These are phyloP conservation scores for Rhynchotus rufescens DNA, from an alignment of 2,797 vertebrate genomes.

Conservation along the genomic window DNA sequence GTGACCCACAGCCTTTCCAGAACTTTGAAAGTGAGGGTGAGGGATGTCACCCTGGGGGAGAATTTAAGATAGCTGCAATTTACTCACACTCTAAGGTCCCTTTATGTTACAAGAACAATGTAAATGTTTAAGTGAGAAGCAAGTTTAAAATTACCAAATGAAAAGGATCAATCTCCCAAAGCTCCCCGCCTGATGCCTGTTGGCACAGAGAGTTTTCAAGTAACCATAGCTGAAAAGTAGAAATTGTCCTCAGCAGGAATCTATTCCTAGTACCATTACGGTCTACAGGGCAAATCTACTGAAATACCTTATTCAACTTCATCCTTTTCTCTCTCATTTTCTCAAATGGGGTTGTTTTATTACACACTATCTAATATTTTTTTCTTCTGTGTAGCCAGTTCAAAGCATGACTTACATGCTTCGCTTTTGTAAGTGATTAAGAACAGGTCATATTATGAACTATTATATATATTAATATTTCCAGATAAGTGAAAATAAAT, in stretches of 20 bases:
- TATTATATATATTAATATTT: slow-evolving; percentile 27
- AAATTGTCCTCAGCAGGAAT: slow-evolving; percentile 20
- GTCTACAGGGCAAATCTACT: slow-evolving; percentile 14
- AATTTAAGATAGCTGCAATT: slow-evolving; percentile 68
- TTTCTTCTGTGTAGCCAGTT: neutral
- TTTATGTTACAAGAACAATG: slow-evolving; percentile 65
- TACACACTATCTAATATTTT: slow-evolving; percentile 1
- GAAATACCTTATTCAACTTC: slow-evolving; percentile 27
- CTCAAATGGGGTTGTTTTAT: slow-evolving; percentile 15
- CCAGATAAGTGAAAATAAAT: neutral
- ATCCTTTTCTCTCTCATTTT: slow-evolving; percentile 1
- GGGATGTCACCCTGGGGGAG: slow-evolving; percentile 48
- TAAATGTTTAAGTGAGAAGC: slow-evolving; percentile 63
- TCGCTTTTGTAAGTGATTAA: slow-evolving; percentile 35
- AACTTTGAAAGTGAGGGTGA: slow-evolving; percentile 21
- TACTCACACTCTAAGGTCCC: slow-evolving; percentile 42
- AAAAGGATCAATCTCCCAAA: slow-evolving; percentile 57
- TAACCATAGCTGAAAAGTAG: slow-evolving; percentile 49
- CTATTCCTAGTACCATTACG: neutral
- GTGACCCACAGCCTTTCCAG: slow-evolving; percentile 40
- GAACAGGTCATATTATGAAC: neutral
- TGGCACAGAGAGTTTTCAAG: slow-evolving; percentile 41
- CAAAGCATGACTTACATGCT: slow-evolving; percentile 31
- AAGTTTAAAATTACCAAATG: slow-evolving; percentile 65
- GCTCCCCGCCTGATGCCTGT: neutral